Evolutionary conservation across 2,888 invertebrate genomes (phyloP).

Genomic region (Protodeltote pygarga): DNA sequence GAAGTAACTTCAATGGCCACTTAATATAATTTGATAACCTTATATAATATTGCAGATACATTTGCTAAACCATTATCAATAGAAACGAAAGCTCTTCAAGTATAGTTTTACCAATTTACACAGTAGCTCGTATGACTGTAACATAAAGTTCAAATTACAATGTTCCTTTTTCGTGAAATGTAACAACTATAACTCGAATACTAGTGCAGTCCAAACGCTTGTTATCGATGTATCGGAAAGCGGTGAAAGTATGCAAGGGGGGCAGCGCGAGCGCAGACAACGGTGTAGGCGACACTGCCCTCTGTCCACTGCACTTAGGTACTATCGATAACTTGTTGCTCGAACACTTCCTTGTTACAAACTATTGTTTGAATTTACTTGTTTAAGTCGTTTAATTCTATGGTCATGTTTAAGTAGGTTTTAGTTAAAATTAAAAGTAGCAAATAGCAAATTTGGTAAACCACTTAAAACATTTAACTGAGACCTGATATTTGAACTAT

Average conservation of each 20-base stretch:
- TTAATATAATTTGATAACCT: slow-evolving; percentile 10
- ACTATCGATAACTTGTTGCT: slow-evolving; percentile 49
- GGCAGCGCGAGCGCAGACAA: slow-evolving; percentile 70
- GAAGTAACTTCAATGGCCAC: slow-evolving; percentile 10
- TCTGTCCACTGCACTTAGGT: slow-evolving; percentile 72
- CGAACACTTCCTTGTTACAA: slow-evolving; percentile 49
- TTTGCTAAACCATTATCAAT: slow-evolving; percentile 43
- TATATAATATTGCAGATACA: slow-evolving; percentile 21
- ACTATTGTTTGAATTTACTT: slow-evolving; percentile 46
- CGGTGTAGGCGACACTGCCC: slow-evolving; percentile 79
- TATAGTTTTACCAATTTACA: no score
- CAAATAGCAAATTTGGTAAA: no score
- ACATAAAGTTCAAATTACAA: no score
- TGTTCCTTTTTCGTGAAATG: no score
- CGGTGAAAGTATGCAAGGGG: slow-evolving; percentile 83
- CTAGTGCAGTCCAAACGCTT: slow-evolving; percentile 59
- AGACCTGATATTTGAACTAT: no score
- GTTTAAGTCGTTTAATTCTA: slow-evolving; percentile 12
- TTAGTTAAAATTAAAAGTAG: no score
- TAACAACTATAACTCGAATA: slow-evolving; percentile 52
- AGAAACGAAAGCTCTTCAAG: slow-evolving; percentile 44
- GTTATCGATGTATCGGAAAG: slow-evolving; percentile 73
- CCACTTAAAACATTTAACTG: no score
- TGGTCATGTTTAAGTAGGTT: slow-evolving; percentile 11
- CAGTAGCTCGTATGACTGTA: no score